Conservation (phyloP, 2,797 vertebrate genomes). For the Siniperca scherzeri region DNA sequence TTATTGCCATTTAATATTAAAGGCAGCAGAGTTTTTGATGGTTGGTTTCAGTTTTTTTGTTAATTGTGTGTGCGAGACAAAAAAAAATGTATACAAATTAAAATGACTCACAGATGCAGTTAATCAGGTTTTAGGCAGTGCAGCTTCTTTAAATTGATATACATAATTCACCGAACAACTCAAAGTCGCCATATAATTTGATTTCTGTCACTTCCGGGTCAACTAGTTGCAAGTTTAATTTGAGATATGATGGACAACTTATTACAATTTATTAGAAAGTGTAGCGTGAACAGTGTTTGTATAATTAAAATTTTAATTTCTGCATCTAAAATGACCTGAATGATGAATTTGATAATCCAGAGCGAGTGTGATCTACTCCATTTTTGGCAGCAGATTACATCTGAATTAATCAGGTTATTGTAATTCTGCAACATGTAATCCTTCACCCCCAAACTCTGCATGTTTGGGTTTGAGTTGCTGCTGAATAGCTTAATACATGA, state of each 20-base stretch:
- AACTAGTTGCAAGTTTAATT: slow-evolving; percentile 2
- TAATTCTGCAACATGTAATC: slow-evolving; percentile 46
- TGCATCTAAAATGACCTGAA: slow-evolving; percentile 13
- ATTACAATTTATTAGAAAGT: slow-evolving; percentile 17
- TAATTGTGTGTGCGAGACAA: not conserved
- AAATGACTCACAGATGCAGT: slow-evolving; percentile 30
- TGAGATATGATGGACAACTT: slow-evolving; percentile 33
- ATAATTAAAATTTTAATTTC: slow-evolving; percentile 40
- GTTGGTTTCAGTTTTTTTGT: not conserved
- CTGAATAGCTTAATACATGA: slow-evolving; percentile 20
- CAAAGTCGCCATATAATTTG: slow-evolving; percentile 39
- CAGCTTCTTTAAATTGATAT: slow-evolving; percentile 42
- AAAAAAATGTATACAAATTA: slow-evolving; percentile 27
- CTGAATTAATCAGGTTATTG: slow-evolving; percentile 50
- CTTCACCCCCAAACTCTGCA: not conserved
- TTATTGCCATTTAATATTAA: slow-evolving; percentile 27
- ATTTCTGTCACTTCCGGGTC: slow-evolving; percentile 49
- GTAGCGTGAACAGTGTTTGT: rapidly evolving
- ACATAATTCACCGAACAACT: slow-evolving; percentile 41
- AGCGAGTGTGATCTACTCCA: slow-evolving; percentile 8
- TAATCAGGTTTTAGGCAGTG: slow-evolving; percentile 44
- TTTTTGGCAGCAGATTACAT: slow-evolving; percentile 50
- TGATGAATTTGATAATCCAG: slow-evolving; percentile 21
- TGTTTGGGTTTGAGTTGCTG: slow-evolving; percentile 21
- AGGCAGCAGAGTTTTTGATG: not conserved